Conservation (phyloP, 2,797 vertebrate genomes). For the Channa striata region DNA sequence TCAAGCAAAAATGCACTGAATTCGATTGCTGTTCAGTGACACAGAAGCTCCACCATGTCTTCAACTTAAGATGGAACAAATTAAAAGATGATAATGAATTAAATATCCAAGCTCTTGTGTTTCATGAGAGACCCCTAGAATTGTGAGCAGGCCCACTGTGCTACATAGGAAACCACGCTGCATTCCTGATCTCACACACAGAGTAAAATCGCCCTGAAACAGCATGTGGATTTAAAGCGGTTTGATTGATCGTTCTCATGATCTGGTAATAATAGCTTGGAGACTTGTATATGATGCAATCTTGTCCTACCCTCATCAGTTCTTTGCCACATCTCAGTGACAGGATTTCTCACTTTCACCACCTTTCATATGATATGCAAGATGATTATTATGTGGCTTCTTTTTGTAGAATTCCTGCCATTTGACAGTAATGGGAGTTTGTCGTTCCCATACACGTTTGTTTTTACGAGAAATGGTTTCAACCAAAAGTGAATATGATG, state of each 20-base stretch:
- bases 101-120: neutral
- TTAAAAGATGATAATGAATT: too few species aligned
- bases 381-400: slow-evolving; percentile 42
- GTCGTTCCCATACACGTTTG: slow-evolving; percentile 36
- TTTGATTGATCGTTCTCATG: slow-evolving; percentile 72
- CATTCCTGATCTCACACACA: slow-evolving; percentile 57
- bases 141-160: slow-evolving; percentile 16
- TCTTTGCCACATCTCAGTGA: slow-evolving; percentile 41
- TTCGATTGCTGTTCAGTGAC: too few species aligned
- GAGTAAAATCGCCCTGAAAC: slow-evolving; percentile 61
- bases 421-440: slow-evolving; percentile 39
- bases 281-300: slow-evolving; percentile 45
- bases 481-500: slow-evolving; percentile 13
- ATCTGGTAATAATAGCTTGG: slow-evolving; percentile 70
- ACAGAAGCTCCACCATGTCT: too few species aligned
- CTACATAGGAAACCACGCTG: slow-evolving; percentile 25
- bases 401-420: slow-evolving; percentile 50
- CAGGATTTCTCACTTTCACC: slow-evolving; percentile 44
- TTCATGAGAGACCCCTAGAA: slow-evolving; percentile 13
- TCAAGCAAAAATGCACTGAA: too few species aligned
- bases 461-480: slow-evolving; percentile 40
- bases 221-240: slow-evolving; percentile 61
- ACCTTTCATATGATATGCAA: slow-evolving; percentile 39
- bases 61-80: too few species aligned
- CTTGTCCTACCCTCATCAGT: slow-evolving; percentile 55